Evolutionary conservation across 2,888 invertebrate genomes (phyloP).

Genomic region (Ennomos quercinarius): DNA sequence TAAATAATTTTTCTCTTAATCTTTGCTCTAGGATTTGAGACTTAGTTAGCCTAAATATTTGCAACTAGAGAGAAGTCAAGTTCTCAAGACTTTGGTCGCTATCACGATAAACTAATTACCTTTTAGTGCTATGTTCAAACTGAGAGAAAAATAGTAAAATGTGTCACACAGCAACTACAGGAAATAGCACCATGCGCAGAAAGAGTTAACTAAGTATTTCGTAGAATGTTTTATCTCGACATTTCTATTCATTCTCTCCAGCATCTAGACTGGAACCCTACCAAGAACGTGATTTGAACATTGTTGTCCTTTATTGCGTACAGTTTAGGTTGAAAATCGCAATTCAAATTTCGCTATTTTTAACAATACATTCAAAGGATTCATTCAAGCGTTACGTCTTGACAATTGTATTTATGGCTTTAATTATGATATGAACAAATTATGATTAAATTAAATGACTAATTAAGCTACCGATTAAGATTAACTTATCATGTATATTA

Average conservation of each 20-base stretch:
- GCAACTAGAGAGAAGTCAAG: too few species aligned
- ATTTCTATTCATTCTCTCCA: slow-evolving; percentile 56
- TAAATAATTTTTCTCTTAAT: too few species aligned
- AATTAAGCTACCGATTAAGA: not conserved
- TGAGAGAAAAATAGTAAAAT: too few species aligned
- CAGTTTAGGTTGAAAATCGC: slow-evolving; percentile 11
- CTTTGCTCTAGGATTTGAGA: too few species aligned
- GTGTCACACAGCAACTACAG: too few species aligned
- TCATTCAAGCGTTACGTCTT: slow-evolving; percentile 56
- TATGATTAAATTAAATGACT: slow-evolving; percentile 3
- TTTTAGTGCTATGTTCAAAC: too few species aligned
- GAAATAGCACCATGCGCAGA: too few species aligned
- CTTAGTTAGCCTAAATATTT: too few species aligned
- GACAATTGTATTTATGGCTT: slow-evolving; percentile 46
- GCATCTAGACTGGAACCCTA: slow-evolving; percentile 53
- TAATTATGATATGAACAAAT: slow-evolving; percentile 14
- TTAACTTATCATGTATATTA: not conserved
- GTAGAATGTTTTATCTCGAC: slow-evolving; percentile 28
- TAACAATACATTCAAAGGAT: slow-evolving; percentile 47
- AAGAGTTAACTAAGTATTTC: slow-evolving; percentile 30
- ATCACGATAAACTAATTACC: too few species aligned
- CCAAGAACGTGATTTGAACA: slow-evolving; percentile 7
- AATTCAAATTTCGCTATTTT: slow-evolving; percentile 1
- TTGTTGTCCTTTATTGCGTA: slow-evolving; percentile 3
- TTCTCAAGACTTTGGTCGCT: too few species aligned